Evolutionary conservation across 2,888 invertebrate genomes (phyloP).

Genomic region (Mactromeris polynyma): DNA sequence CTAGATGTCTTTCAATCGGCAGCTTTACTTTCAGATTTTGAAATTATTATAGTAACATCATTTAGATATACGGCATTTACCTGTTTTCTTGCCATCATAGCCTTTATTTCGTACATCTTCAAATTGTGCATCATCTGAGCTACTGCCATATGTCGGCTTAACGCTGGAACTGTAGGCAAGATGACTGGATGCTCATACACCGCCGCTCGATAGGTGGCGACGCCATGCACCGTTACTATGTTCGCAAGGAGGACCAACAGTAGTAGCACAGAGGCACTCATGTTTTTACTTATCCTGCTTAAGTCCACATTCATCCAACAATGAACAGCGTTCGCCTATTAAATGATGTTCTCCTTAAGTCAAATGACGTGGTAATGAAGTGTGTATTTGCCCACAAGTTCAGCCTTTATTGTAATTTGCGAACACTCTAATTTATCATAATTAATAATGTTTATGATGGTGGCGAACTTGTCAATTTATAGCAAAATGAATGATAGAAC

Average conservation of each 20-base stretch:
- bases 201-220: constrained; percentile 42
- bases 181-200: constrained; percentile 50
- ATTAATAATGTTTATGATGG: too few relatives aligned
- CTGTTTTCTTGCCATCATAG: constrained; percentile 37
- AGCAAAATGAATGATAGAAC: too few relatives aligned
- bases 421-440: too few relatives aligned
- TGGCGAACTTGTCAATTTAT: too few relatives aligned
- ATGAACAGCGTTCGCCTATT: too few relatives aligned
- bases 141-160: constrained; percentile 32
- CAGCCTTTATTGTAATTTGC: too few relatives aligned
- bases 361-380: too few relatives aligned
- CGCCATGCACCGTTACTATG: background rate
- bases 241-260: background rate
- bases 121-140: constrained; percentile 57
- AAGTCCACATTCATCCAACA: background rate
- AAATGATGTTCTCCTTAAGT: too few relatives aligned
- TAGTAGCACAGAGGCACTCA: background rate
- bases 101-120: constrained; percentile 33
- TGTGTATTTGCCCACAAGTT: too few relatives aligned
- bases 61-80: constrained; percentile 29
- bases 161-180: background rate
- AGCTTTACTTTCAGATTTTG: too few relatives aligned
- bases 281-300: background rate
- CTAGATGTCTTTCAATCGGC: too few relatives aligned
- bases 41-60: too few relatives aligned